Base-by-base conservation (phyloP, 2,888 invertebrate genomes). In the Panzeria rudis region DNA sequence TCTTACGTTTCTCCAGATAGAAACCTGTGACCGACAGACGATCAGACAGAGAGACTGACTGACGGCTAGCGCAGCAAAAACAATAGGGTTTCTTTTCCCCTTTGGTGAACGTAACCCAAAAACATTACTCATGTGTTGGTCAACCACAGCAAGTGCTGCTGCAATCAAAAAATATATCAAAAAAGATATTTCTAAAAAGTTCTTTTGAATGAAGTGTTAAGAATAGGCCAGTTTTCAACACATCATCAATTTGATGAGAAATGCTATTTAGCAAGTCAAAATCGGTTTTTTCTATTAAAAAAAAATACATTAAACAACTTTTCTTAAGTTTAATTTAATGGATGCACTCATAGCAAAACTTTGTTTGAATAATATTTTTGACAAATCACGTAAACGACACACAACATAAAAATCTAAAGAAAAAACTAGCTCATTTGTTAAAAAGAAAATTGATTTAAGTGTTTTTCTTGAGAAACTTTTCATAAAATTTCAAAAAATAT, bases 171-270 rank as follows among this genome's bases (percentile, higher is more conserved):
- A n/a, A n/a, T n/a, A n/a, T n/a, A n/a, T n/a, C n/a, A n/a, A n/a
- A n/a, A n/a, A n/a, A n/a, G n/a, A n/a, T n/a, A n/a, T n/a, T n/a
- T n/a, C n/a, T n/a, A n/a, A n/a, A n/a, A 44, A 44, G 9, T 38
- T 38, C 11, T 13, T 11, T 66, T 47, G 54, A 32, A 54, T 71
- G 23, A 77, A 83, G 80, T 86, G 81, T 44, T 38, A 75, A 87
- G 64, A 84, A 75, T 66, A 69, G 80, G 80, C 82, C 80, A 86
- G 80, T 83, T 87, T 86, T 87, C 86, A 86, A 86, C 86, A 87
- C 86, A 56, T 86, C 35, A 25, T 47, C 15, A n/a, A n/a, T 23
- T 23, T 35, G 52, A 50, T 29, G 11, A 62, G 32, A 52, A 62
- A 32, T 38, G 3, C 47, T 1, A 13, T 71, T 35, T 15, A 38